Conservation (phyloP, 2,888 invertebrate species). For the Pemphredon lugubris region DNA sequence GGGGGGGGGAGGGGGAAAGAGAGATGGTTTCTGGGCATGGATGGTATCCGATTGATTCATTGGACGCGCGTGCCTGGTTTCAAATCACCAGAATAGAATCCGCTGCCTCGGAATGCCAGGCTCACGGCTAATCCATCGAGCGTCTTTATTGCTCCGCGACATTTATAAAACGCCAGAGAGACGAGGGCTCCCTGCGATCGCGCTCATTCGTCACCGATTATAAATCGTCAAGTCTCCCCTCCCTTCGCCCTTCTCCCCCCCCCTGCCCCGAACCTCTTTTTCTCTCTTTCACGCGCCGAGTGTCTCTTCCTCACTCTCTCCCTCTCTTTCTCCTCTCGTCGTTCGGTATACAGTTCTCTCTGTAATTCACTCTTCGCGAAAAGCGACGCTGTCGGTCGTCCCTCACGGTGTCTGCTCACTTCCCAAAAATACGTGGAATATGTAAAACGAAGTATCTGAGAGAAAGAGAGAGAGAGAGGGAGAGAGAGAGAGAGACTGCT, state of each 20-base stretch:
- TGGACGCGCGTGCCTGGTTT: constrained; percentile 80
- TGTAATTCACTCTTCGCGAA: constrained; percentile 23
- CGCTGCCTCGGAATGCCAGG: constrained; percentile 76
- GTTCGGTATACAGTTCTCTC: not conserved
- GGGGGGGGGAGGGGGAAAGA: constrained; percentile 48
- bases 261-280: constrained; percentile 10
- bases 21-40: constrained; percentile 52
- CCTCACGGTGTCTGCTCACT: constrained; percentile 14
- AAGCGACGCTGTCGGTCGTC: constrained; percentile 18
- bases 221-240: constrained; percentile 71
- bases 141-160: constrained; percentile 79
- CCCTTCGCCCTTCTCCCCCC: not conserved
- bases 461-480: too few species aligned
- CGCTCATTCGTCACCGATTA: constrained; percentile 71
- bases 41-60: constrained; percentile 80
- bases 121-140: constrained; percentile 79
- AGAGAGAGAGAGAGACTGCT: too few species aligned
- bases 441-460: too few species aligned
- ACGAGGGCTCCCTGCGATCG: constrained; percentile 59
- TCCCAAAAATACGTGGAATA: not conserved
- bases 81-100: constrained; percentile 81
- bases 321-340: not conserved
- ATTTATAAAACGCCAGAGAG: constrained; percentile 75
- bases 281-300: constrained; percentile 16
- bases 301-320: constrained; percentile 3